Evolutionary conservation across 2,797 vertebrate species (phyloP), one percentile per base, ranked within the genome.

Genomic region (Synanceia verrucosa): DNA sequence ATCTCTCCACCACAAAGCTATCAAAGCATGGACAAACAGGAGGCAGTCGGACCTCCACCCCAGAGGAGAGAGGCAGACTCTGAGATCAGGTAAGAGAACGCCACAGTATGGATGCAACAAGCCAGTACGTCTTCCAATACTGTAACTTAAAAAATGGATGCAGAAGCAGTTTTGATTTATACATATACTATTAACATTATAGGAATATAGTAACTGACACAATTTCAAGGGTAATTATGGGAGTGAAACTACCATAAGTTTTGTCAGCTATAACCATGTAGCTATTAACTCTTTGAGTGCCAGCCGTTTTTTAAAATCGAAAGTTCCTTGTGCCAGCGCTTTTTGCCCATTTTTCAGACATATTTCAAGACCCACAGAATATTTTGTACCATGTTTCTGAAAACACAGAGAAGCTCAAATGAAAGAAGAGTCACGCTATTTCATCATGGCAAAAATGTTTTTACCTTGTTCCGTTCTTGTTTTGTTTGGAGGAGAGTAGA

Each of bases 1-100:
- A 97, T 99, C 88, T 99, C 98, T 0, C 98, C 98, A 9, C 98
- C 98, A 52, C 97, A 97, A 88, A 95, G 92, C 82, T 96, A 97
- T 0, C 93, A 94, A 52, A 86, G 91, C 75, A 93, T 97, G 43
- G 96, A 98, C 84, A 99, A 99, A 81, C 97, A 95, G 80, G 97
- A 99, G 57, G 90, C 85, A 39, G 82, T 93, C 44, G 87, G 96
- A 64, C 86, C 95, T 33, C 90, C 95, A 67, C 84, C 95, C 39
- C 97, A 97, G 87, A 96, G 97, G 88, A 85, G 94, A 69, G 94
- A 95, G 37, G 61, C 93, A 5, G 97, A 98, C 77, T 60, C 94
- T 0, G 98, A 99, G 91, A 97, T 97, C 90, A 98, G 98, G 98
- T 99, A 78, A 11, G 13, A 9, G 9, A 59, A 51, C 16, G 26